A percentile compares a stretch with the other conserved stretches of the same genome.
These are phyloP conservation scores for Larimichthys crocea DNA, from an alignment of 2,113 vertebrate species.

Conservation along the genomic window DNA sequence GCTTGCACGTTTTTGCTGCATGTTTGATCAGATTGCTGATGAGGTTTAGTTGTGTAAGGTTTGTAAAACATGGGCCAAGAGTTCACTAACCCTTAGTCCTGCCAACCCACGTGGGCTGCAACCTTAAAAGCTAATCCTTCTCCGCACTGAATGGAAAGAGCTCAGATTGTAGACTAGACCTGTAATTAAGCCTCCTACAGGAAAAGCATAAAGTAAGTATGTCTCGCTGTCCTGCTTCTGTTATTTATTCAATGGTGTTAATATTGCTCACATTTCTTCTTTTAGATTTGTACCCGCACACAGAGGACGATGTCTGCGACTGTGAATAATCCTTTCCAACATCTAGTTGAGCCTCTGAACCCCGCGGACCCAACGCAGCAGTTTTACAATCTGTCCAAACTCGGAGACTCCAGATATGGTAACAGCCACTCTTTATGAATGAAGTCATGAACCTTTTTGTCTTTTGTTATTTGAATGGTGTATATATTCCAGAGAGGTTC, in stretches of 20 bases:
- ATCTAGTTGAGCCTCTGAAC: slow-evolving; percentile 88
- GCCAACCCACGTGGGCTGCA: neutral
- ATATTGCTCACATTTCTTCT: neutral
- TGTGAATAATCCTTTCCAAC: slow-evolving; percentile 90
- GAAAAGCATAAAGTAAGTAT: neutral
- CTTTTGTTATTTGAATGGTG: neutral
- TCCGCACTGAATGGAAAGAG: neutral
- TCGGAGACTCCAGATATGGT: slow-evolving; percentile 93
- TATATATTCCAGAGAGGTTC: fast-evolving
- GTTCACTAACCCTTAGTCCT: slow-evolving; percentile 36
- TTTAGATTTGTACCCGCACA: neutral
- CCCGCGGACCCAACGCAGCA: slow-evolving; percentile 84
- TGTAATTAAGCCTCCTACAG: neutral
- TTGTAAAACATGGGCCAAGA: neutral
- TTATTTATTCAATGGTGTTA: neutral
- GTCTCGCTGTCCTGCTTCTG: neutral
- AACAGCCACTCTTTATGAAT: slow-evolving; percentile 1
- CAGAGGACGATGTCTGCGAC: slow-evolving; percentile 61
- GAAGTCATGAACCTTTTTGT: neutral
- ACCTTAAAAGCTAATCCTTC: slow-evolving; percentile 30
- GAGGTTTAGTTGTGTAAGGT: slow-evolving; percentile 35
- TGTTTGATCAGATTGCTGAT: neutral
- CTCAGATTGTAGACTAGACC: neutral
- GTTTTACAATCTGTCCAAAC: slow-evolving; percentile 92
- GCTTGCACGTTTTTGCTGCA: neutral